Evolutionary conservation across 2,113 vertebrate species (phyloP).

Genomic region (Mus pahari): DNA sequence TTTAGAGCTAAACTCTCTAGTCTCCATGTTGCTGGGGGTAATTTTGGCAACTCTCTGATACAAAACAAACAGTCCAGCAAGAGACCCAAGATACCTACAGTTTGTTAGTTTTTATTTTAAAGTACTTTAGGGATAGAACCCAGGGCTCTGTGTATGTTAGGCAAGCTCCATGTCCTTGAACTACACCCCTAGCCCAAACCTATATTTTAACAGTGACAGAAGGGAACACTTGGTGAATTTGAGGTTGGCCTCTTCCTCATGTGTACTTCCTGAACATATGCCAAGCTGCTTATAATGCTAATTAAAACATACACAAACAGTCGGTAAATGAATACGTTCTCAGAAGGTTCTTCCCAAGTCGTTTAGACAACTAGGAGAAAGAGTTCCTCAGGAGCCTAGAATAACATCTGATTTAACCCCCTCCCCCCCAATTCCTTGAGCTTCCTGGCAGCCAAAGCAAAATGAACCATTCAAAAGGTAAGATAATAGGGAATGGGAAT

Average conservation of each 20-base stretch:
- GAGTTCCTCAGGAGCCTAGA: neutral
- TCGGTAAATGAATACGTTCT: neutral
- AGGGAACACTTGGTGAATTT: neutral
- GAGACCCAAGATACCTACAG: neutral
- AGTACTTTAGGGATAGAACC: neutral
- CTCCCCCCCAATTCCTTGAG: too few relatives aligned
- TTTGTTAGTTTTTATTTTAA: neutral
- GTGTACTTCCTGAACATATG: neutral
- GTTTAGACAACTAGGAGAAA: slow-evolving; percentile 3
- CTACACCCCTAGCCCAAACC: neutral
- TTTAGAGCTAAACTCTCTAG: neutral
- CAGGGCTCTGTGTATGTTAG: neutral
- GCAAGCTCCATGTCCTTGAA: too few relatives aligned
- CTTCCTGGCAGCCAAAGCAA: slow-evolving; percentile 58
- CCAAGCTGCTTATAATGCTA: neutral
- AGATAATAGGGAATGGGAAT: neutral
- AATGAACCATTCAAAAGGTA: slow-evolving; percentile 12
- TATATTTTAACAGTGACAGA: neutral
- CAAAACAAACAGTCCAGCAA: neutral
- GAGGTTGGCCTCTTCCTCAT: neutral
- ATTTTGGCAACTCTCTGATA: neutral
- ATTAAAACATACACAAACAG: neutral
- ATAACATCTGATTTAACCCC: neutral
- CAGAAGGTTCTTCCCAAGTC: neutral
- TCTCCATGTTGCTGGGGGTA: neutral